These are phyloP conservation scores for Trypoxylon attenuatum DNA, from an alignment of 2,888 invertebrate genomes.

Conservation along the genomic window DNA sequence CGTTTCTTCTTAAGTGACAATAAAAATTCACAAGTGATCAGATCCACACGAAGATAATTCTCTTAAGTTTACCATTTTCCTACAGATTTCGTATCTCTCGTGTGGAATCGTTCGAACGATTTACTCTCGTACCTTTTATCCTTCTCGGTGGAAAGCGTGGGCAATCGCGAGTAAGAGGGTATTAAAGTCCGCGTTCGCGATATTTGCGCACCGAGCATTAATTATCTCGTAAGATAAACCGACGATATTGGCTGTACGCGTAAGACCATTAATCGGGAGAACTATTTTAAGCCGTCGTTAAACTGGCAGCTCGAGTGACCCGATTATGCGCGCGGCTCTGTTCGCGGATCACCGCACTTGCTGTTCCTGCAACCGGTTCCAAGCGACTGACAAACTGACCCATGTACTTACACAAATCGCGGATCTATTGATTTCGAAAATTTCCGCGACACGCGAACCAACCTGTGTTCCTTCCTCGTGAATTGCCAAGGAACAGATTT, in stretches of 20 bases:
- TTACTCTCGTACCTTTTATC: constrained; percentile 1
- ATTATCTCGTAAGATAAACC: background rate
- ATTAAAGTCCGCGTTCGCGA: background rate
- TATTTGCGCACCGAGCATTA: background rate
- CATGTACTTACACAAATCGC: background rate
- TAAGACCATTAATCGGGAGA: background rate
- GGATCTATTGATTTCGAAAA: background rate
- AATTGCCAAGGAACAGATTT: no score
- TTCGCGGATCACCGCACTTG: background rate
- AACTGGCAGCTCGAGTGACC: background rate
- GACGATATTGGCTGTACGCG: no score
- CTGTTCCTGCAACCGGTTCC: background rate
- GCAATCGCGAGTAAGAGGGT: no score
- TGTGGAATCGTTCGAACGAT: no score
- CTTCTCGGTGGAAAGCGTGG: background rate
- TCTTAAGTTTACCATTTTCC: no score
- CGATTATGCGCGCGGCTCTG: background rate
- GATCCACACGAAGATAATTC: no score
- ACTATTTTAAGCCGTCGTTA: background rate
- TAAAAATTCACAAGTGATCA: no score
- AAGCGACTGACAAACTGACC: background rate
- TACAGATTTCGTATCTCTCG: no score
- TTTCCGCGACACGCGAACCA: no score
- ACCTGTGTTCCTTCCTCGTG: no score
- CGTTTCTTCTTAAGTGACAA: no score